A percentile compares a stretch with the other conserved stretches of the same genome.
phyloP scores from a whole-genome alignment of 2,888 invertebrate genomes.

The Pocota personata region DNA sequence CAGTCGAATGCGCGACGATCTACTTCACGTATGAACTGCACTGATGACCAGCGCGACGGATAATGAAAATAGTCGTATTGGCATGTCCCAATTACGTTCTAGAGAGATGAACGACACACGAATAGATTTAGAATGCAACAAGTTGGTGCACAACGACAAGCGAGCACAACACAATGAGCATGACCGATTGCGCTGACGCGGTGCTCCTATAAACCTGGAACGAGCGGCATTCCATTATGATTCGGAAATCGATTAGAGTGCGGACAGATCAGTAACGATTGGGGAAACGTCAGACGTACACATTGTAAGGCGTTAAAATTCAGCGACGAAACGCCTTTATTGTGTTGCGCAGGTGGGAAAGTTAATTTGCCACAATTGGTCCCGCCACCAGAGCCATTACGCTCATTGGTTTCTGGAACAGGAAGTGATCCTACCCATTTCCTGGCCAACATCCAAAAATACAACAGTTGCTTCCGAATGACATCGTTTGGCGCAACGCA shows the following conservation, averaged over 20 bases:
- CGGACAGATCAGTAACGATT: conserved; percentile 65
- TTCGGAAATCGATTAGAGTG: conserved; percentile 72
- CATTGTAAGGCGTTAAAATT: conserved; percentile 60
- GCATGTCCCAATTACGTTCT: conserved; percentile 3
- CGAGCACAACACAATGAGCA: conserved; percentile 5
- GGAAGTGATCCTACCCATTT: too few species aligned
- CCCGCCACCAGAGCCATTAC: too few species aligned
- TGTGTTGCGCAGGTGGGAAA: neutral
- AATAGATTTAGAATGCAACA: conserved; percentile 37
- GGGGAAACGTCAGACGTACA: conserved; percentile 51
- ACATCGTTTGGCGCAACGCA: too few species aligned
- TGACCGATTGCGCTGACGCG: too few species aligned
- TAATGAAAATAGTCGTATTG: too few species aligned
- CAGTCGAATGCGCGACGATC: too few species aligned
- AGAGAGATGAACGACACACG: neutral
- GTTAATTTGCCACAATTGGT: too few species aligned
- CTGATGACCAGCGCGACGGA: neutral
- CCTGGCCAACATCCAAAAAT: too few species aligned
- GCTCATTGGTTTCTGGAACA: too few species aligned
- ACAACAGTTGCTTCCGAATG: too few species aligned
- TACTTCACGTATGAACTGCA: neutral
- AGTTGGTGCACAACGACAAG: conserved; percentile 46
- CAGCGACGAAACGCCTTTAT: conserved; percentile 15
- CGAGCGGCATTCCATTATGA: conserved; percentile 71
- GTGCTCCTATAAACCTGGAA: conserved; percentile 46